Percentiles rank a stretch among this genome's conserved stretches.
Evolutionary conservation across 2,113 vertebrate species (phyloP).

Genomic region (Gallinago jamesoni): DNA sequence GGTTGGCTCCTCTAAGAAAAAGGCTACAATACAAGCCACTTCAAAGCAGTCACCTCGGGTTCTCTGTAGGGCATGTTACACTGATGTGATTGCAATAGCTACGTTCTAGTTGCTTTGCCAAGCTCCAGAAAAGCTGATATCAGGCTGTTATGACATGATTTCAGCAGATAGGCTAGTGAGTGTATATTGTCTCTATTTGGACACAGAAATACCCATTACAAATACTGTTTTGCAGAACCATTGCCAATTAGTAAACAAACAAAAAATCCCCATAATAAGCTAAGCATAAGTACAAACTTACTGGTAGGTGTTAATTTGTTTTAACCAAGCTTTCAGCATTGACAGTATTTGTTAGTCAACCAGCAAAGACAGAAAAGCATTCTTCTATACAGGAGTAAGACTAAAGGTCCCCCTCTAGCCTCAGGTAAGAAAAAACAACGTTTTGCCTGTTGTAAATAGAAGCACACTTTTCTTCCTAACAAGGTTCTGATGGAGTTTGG

Average conservation of each 20-base stretch:
- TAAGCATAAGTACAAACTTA: neutral
- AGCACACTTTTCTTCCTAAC: neutral
- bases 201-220: neutral
- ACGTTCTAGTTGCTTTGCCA: neutral
- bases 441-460: neutral
- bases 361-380: neutral
- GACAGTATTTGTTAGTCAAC: neutral
- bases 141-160: neutral
- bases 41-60: neutral
- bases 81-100: neutral
- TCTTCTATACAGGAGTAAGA: neutral
- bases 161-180: neutral
- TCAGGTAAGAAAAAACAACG: neutral
- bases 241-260: neutral
- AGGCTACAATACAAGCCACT: neutral
- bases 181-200: neutral
- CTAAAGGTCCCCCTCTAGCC: neutral
- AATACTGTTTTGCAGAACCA: neutral
- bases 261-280: neutral
- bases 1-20: neutral
- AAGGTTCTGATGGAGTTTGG: neutral
- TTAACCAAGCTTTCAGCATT: neutral
- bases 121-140: neutral
- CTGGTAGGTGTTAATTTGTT: neutral
- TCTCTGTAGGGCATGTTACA: neutral